Conservation (phyloP, 2,113 vertebrate genomes). For the Microtus ochrogaster region DNA sequence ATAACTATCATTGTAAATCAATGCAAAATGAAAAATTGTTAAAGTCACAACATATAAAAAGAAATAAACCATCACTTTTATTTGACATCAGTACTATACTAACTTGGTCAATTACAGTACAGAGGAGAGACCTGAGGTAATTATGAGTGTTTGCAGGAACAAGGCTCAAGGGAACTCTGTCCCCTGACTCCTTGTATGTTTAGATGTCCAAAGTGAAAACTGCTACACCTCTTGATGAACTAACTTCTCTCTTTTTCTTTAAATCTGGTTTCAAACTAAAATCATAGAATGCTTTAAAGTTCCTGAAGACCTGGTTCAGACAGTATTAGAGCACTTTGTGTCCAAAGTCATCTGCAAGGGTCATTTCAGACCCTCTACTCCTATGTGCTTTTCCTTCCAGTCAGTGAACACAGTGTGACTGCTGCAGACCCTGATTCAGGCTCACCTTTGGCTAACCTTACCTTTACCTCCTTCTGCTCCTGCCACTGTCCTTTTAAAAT, state of each 20-base stretch:
- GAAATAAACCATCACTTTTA: background rate
- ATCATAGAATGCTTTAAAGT: background rate
- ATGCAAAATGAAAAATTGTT: background rate
- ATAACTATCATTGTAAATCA: background rate
- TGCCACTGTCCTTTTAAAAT: background rate
- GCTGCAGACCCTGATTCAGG: background rate
- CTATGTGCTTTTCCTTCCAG: background rate
- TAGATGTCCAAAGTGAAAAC: background rate
- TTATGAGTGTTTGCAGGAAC: constrained; percentile 15
- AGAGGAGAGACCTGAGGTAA: too few relatives aligned
- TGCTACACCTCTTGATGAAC: background rate
- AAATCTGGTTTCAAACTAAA: constrained; percentile 3
- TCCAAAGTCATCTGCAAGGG: background rate
- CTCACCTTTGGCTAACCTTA: background rate
- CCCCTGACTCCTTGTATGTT: background rate
- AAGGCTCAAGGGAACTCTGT: background rate
- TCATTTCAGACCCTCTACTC: background rate
- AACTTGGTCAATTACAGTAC: background rate
- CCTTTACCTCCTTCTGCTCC: background rate
- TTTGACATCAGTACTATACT: background rate
- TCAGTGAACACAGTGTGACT: background rate
- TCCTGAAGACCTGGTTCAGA: background rate
- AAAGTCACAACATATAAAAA: background rate
- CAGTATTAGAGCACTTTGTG: background rate
- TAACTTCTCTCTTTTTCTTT: background rate